phyloP scores from a whole-genome alignment of 2,113 vertebrate species.

The Nannospalax galili region DNA sequence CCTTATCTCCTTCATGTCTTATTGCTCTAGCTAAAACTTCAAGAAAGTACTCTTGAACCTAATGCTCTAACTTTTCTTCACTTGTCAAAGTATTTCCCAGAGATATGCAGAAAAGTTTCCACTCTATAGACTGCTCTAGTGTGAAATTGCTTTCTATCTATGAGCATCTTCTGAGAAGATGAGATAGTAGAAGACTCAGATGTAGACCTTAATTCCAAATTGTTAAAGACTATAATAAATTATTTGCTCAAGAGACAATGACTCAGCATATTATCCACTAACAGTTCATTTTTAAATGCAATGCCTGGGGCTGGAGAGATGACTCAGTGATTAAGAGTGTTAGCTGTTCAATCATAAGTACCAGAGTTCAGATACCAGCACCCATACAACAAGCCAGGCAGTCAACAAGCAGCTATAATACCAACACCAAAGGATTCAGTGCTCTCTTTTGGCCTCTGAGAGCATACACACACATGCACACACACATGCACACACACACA shows the following conservation, averaged over 20 bases:
- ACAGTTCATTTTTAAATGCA: background rate
- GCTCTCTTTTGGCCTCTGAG: background rate
- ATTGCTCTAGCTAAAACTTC: no score
- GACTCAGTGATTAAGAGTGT: background rate
- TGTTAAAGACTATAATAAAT: slow-evolving; percentile 7
- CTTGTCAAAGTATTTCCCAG: background rate
- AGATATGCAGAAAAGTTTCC: background rate
- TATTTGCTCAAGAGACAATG: slow-evolving; percentile 12
- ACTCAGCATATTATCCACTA: background rate
- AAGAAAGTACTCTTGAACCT: background rate
- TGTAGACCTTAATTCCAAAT: background rate
- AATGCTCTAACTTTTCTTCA: background rate
- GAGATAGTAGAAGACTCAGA: background rate
- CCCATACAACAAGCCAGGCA: background rate
- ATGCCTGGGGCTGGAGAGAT: background rate
- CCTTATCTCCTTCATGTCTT: no score
- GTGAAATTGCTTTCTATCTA: background rate
- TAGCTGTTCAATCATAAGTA: background rate
- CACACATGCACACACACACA: background rate
- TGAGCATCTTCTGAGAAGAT: background rate
- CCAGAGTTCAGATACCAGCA: background rate
- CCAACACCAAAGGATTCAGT: background rate
- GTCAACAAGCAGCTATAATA: background rate
- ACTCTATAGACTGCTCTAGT: background rate
- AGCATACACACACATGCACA: no score